Evolutionary conservation across 1,140 invertebrate species (phyloP), one percentile per base, ranked within the genome.

Genomic region (Saccostrea glomerata): DNA sequence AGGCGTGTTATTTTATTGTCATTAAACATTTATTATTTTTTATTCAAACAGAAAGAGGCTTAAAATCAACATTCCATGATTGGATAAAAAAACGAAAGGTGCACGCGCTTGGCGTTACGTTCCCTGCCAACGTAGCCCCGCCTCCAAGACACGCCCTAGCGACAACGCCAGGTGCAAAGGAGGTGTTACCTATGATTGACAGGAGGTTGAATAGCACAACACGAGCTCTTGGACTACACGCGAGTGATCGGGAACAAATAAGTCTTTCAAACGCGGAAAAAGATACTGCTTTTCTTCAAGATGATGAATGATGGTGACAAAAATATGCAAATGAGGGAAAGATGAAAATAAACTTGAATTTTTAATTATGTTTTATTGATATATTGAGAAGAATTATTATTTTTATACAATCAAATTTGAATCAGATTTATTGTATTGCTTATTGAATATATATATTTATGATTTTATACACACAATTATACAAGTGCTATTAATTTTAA

Each of bases 21-120:
- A 73, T 73, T 73, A 73, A 73, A 73, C 70, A 73, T 73, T 73
- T 73, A 73, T 73, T 73, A 73, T 73, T 73, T 73, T 73, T 73
- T 73, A 73, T 73, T 73, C 70, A 73, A 73, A 73, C 70, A 73
- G 70, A 73, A 73, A 73, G 70, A 73, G 70, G 70, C 70, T 30
- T 73, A 25, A 73, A 73, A 73, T 73, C 70, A 73, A 30, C 70
- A 73, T 25, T 30, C 70, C 70, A 30, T 30, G 70, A 73, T 73
- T 73, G 70, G 70, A 73, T 73, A 73, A 73, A 73, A 47, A 73
- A 73, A 73, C 25, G 70, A 73, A 73, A 73, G 70, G 70, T 73
- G 70, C 70, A 73, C 70, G 70, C 70, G 70, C 70, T 73, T 73
- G 70, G 70, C 70, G 70, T 73, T 30, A 73, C 70, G 70, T 36